Evolutionary conservation across 2,113 vertebrate genomes (phyloP), one percentile per base, ranked within the genome.

Genomic region (Smithornis capensis): DNA sequence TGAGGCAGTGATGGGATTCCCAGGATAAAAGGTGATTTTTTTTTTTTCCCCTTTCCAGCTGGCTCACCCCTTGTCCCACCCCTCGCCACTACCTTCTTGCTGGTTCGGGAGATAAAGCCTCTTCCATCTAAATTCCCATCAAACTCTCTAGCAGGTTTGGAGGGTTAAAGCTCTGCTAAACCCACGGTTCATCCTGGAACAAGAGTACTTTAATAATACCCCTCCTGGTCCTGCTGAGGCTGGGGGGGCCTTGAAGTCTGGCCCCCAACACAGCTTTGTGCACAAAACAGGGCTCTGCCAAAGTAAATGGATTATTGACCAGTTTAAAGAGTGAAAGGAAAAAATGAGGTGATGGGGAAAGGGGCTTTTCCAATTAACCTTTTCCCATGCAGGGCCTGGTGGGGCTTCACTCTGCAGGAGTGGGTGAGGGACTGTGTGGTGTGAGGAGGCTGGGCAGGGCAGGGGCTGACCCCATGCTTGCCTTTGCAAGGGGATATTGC

Each of bases 241-340:
- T 45, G 38, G 23, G 37, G 37, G 6, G 17, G 12, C 0, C 2
- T 8, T 45, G 25, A 13, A 53, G 38, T 75, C 52, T 4, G 4
- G 53, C 53, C 74, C 86, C 69, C 14, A 2, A 28, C 7, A 27
- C 31, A 44, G 65, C 79, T 85, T 84, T 10, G 2, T 8, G 50
- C 69, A 87, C 33, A 55, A 67, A 87, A 74, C 85, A 57, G 70
- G 62, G 55, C 14, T 87, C 60, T 96, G 47, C 83, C 92, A 69
- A 55, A 91, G 78, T 44, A 87, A 92, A 92, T 77, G 89, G 92
- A 87, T 94, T 96, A 96, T 95, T 83, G 93, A 97, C 87, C 87
- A 53, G 44, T 91, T 77, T 83, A 81, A 74, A 83, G 71, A 2
- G 12, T 75, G 82, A 95, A 90, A 83, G 83, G 83, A 65, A 87